phyloP scores from a whole-genome alignment of 2,113 vertebrate genomes.

The Eleginops maclovinus region DNA sequence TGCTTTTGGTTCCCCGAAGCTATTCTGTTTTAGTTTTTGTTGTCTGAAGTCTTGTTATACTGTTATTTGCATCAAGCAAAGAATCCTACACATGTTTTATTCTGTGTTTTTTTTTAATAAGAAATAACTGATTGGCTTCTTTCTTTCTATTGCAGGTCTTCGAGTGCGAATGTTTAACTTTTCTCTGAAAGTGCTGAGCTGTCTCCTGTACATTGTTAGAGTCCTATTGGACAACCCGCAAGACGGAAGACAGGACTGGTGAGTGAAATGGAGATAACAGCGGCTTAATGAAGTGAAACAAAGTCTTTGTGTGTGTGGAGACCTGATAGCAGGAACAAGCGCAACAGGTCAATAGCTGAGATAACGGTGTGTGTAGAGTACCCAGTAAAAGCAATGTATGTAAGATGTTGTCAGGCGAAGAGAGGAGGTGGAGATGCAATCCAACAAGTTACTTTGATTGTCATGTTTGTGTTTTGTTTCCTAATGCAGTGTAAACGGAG shows the following conservation, averaged over 20 bases:
- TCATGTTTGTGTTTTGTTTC: constrained; percentile 21
- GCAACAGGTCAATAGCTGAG: constrained; percentile 41
- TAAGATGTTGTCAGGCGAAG: not conserved
- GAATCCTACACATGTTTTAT: not conserved
- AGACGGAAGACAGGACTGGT: constrained; percentile 83
- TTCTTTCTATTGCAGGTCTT: constrained; percentile 79
- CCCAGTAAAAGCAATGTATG: constrained; percentile 12
- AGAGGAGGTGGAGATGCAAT: constrained; percentile 17
- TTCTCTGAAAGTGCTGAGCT: constrained; percentile 88
- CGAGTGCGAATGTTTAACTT: constrained; percentile 90
- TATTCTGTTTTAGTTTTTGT: not conserved
- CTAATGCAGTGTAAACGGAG: constrained; percentile 75
- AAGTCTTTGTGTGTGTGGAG: constrained; percentile 29
- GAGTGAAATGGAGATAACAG: constrained; percentile 63
- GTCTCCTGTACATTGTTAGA: constrained; percentile 88
- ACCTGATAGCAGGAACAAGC: constrained; percentile 42
- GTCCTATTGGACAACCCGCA: constrained; percentile 87
- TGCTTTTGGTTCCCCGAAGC: not conserved
- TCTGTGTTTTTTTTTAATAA: not conserved
- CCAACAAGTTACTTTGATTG: constrained; percentile 7
- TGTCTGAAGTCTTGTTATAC: not conserved
- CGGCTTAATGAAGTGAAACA: constrained; percentile 46
- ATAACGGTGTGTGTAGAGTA: constrained; percentile 23
- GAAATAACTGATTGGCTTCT: not conserved
- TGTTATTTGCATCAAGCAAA: not conserved